Evolutionary conservation across 2,113 vertebrate species (phyloP).

Genomic region (Orthochromis indermauri): DNA sequence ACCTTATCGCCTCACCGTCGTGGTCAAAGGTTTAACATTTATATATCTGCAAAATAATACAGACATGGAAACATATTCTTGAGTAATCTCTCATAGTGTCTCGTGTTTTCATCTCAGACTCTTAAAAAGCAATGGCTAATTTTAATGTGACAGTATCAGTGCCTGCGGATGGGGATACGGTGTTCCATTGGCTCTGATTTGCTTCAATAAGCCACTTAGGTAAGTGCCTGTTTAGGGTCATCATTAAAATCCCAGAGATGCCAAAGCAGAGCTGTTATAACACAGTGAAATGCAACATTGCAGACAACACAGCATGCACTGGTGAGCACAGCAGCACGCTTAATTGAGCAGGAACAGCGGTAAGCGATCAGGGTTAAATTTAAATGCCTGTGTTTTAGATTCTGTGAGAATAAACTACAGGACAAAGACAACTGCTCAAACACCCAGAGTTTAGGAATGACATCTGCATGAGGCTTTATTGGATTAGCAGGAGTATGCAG

Average conservation of each 20-base stretch:
- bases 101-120: background rate
- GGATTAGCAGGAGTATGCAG: background rate
- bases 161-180: background rate
- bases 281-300: background rate
- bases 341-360: background rate
- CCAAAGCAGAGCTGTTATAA: background rate
- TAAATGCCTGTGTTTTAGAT: background rate
- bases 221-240: background rate
- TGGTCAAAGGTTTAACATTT: background rate
- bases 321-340: background rate
- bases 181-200: background rate
- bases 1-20: background rate
- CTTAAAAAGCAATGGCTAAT: background rate
- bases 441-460: background rate
- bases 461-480: background rate
- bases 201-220: background rate
- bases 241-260: background rate
- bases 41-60: background rate
- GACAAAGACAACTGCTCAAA: background rate
- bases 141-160: background rate
- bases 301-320: background rate
- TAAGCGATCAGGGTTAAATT: background rate
- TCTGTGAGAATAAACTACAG: background rate
- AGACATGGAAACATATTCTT: background rate
- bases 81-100: background rate